phyloP scores from a whole-genome alignment of 2,888 invertebrate genomes.

The Heteropelma amictum region DNA sequence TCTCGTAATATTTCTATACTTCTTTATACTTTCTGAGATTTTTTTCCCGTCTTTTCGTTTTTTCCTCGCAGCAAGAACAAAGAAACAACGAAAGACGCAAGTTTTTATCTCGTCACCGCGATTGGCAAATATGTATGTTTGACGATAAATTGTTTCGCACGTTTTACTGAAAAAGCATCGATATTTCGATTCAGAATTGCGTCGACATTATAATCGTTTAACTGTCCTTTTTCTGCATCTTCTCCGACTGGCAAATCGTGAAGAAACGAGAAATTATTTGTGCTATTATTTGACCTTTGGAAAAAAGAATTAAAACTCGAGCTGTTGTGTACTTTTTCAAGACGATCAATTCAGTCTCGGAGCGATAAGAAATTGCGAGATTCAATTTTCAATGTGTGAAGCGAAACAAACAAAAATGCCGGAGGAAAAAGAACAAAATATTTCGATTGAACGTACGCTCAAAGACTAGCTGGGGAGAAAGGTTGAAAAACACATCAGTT shows the following conservation, averaged over 20 bases:
- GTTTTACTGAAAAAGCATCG: background rate
- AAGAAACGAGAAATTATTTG: background rate
- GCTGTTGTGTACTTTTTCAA: too few relatives aligned
- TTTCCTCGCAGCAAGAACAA: too few relatives aligned
- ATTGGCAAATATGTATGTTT: background rate
- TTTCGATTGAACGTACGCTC: background rate
- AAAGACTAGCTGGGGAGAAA: slow-evolving; percentile 19
- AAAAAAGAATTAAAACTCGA: too few relatives aligned
- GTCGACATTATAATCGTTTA: too few relatives aligned
- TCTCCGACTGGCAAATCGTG: background rate
- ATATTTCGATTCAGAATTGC: background rate
- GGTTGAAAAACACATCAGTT: background rate
- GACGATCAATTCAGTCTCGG: background rate
- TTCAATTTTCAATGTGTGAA: background rate
- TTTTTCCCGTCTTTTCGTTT: too few relatives aligned
- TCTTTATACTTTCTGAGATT: background rate
- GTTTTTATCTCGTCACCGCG: background rate
- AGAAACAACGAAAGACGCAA: too few relatives aligned
- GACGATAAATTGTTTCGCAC: slow-evolving; percentile 27
- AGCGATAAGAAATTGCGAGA: background rate
- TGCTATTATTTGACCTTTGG: too few relatives aligned
- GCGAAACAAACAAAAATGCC: background rate
- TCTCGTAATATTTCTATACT: background rate
- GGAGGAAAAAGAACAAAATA: background rate
- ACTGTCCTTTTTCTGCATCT: background rate